Percentiles rank a stretch among this genome's conserved stretches.
Evolutionary conservation across 2,888 invertebrate genomes (phyloP).

Genomic region (Stenoptilia bipunctidactyla): DNA sequence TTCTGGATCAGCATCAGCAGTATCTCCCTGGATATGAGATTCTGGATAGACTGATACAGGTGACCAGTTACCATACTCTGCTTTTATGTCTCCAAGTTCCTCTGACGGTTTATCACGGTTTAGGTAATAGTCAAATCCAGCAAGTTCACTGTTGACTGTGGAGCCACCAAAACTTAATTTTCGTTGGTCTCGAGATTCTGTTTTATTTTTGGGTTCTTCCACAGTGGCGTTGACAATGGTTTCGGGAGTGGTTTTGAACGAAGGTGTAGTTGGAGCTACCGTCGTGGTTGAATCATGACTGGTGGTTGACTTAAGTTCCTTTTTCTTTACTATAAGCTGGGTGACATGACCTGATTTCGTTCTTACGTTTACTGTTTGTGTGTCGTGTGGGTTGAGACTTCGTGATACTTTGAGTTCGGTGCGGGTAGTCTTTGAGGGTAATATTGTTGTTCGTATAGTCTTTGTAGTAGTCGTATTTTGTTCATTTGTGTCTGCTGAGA

Average conservation of each 20-base stretch:
- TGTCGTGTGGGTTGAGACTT: constrained; percentile 81
- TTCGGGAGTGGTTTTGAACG: constrained; percentile 31
- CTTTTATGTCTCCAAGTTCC: constrained; percentile 53
- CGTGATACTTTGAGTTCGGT: constrained; percentile 83
- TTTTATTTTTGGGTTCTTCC: constrained; percentile 46
- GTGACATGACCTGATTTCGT: constrained; percentile 83
- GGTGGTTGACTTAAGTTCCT: constrained; percentile 68
- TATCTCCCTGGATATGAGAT: constrained; percentile 53
- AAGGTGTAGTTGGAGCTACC: constrained; percentile 39
- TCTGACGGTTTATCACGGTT: constrained; percentile 52
- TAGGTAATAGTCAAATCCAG: constrained; percentile 60
- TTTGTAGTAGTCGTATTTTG: constrained; percentile 53
- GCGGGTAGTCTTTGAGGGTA: constrained; percentile 74
- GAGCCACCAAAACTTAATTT: constrained; percentile 46
- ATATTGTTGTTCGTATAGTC: constrained; percentile 51
- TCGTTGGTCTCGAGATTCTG: constrained; percentile 55
- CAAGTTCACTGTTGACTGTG: constrained; percentile 48
- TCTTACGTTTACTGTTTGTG: constrained; percentile 81
- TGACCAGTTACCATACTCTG: constrained; percentile 67
- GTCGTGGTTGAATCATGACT: constrained; percentile 29
- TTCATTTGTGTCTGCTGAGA: constrained; percentile 34
- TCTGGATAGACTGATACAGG: constrained; percentile 64
- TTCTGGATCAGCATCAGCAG: constrained; percentile 47
- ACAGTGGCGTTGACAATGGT: constrained; percentile 27
- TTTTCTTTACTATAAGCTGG: constrained; percentile 81